phyloP scores from a whole-genome alignment of 2,888 invertebrate species.

The Macrophya alboannulata region DNA sequence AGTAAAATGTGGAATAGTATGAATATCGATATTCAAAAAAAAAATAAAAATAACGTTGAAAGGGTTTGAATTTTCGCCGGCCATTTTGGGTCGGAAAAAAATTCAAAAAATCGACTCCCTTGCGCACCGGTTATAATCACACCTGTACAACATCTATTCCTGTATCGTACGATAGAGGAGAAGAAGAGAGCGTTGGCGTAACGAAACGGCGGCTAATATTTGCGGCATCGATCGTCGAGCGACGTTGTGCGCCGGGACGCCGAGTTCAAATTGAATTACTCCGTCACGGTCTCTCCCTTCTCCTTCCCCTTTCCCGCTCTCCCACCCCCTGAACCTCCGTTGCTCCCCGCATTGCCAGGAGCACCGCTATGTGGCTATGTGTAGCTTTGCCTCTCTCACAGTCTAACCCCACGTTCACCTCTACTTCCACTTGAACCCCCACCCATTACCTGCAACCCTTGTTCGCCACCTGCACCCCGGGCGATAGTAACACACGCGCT shows the following conservation, averaged over 20 bases:
- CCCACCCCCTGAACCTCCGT: not conserved
- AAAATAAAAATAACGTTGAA: too few relatives aligned
- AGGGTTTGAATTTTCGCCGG: not conserved
- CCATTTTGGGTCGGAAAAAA: not conserved
- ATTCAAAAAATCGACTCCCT: not conserved
- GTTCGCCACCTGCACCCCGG: conserved; percentile 14
- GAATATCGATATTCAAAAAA: not conserved
- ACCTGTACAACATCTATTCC: not conserved
- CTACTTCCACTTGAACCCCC: not conserved
- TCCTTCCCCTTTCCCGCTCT: not conserved
- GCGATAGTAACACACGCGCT: conserved; percentile 46
- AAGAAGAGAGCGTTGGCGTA: conserved; percentile 16
- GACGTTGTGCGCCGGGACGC: conserved; percentile 52
- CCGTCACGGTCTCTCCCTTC: conserved; percentile 43
- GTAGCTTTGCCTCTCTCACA: conserved; percentile 32
- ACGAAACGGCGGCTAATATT: conserved; percentile 55
- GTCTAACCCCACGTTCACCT: not conserved
- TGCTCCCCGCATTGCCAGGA: conserved; percentile 37
- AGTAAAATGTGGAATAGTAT: not conserved
- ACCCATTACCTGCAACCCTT: conserved; percentile 26
- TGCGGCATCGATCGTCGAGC: conserved; percentile 53
- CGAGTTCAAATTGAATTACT: conserved; percentile 54
- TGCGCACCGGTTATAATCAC: not conserved
- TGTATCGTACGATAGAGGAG: not conserved
- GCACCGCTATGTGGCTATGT: conserved; percentile 46